These are phyloP conservation scores for Phrynosoma blainvillii DNA, from an alignment of 2,113 vertebrate genomes.

Conservation along the genomic window DNA sequence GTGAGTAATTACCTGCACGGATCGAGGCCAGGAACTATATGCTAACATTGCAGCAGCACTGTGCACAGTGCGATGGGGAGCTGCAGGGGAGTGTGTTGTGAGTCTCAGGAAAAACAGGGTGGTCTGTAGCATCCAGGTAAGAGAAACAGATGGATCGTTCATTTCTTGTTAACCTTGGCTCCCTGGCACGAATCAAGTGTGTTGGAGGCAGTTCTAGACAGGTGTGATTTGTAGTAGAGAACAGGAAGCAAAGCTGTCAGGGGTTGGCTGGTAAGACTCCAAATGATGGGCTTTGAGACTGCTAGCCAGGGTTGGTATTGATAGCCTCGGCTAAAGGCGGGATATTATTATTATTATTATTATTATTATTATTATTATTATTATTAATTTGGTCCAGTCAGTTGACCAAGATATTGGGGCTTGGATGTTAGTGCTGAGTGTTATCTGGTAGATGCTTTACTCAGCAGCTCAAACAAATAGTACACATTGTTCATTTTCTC, in stretches of 20 bases:
- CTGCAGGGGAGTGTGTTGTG: too few species aligned
- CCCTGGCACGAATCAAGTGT: background rate
- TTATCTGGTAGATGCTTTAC: background rate
- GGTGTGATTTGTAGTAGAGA: background rate
- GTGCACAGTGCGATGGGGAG: too few species aligned
- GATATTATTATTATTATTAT: background rate
- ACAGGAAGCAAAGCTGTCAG: background rate
- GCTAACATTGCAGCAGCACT: background rate
- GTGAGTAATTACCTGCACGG: slow-evolving; percentile 65
- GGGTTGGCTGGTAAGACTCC: too few species aligned
- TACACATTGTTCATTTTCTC: background rate
- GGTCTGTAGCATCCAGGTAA: background rate
- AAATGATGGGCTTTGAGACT: too few species aligned
- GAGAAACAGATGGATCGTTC: background rate
- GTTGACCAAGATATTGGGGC: background rate
- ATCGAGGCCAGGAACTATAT: background rate
- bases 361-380: too few species aligned
- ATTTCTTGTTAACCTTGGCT: slow-evolving; percentile 9
- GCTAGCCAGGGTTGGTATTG: too few species aligned
- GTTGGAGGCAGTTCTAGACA: background rate
- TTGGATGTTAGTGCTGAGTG: background rate
- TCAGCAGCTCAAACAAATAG: background rate
- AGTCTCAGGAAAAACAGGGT: background rate
- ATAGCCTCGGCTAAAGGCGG: background rate
- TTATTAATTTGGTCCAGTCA: background rate